phyloP scores from a whole-genome alignment of 2,797 vertebrate species.

The Rhinichthys osculus region DNA sequence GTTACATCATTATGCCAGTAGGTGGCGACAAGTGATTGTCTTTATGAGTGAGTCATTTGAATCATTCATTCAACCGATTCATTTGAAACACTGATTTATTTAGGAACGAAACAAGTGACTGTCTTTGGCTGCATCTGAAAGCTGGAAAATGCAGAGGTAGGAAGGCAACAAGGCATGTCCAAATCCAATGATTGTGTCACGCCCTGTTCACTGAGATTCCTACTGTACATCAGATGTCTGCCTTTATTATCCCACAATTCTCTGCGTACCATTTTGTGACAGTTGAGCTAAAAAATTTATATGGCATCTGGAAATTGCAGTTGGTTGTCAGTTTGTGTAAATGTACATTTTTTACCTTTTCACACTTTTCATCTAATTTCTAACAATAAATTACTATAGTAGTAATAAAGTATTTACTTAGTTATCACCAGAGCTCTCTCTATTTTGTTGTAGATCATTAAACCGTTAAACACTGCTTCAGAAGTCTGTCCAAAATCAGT shows the following conservation, averaged over 20 bases:
- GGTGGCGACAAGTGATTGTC: background rate
- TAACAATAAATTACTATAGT: too few species aligned
- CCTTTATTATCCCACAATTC: too few species aligned
- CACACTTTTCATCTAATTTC: too few species aligned
- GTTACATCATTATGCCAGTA: background rate
- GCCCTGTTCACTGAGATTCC: background rate
- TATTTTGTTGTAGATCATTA: background rate
- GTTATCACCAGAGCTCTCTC: background rate
- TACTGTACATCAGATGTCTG: too few species aligned
- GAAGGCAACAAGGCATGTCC: background rate
- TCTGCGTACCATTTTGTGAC: too few species aligned
- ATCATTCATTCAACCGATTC: background rate
- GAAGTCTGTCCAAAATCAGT: background rate
- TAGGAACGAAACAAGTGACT: background rate
- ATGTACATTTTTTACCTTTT: background rate
- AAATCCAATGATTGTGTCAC: background rate
- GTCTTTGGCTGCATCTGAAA: too few species aligned
- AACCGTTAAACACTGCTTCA: background rate
- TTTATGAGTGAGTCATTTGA: constrained; percentile 4
- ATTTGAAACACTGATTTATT: background rate
- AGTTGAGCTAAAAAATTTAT: too few species aligned
- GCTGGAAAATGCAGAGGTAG: background rate
- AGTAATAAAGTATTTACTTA: too few species aligned
- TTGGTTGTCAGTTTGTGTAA: background rate
- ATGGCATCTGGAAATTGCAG: background rate